Conservation (phyloP, 2,888 invertebrate species). For the Pecten maximus region DNA sequence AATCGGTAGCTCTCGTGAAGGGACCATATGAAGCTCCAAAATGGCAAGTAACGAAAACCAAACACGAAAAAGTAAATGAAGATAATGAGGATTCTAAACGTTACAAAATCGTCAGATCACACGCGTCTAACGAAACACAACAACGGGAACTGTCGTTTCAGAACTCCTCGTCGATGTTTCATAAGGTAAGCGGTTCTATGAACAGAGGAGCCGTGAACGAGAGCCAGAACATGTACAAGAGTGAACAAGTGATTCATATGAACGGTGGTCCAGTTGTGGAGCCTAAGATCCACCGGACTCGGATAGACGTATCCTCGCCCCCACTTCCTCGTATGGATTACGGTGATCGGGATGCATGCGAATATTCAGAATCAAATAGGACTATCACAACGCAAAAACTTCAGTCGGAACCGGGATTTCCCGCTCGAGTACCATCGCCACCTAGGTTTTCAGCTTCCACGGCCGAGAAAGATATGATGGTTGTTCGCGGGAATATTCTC, state of each 20-base stretch:
- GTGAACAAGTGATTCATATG: constrained; percentile 46
- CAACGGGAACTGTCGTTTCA: background rate
- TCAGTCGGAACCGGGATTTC: background rate
- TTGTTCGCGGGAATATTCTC: constrained; percentile 75
- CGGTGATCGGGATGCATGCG: background rate
- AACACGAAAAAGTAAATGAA: constrained; percentile 45
- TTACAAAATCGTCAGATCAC: constrained; percentile 62
- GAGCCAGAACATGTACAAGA: constrained; percentile 35
- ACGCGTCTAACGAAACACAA: constrained; percentile 56
- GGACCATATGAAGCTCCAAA: constrained; percentile 58
- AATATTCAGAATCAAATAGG: background rate
- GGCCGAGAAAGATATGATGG: constrained; percentile 66
- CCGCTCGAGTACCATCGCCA: background rate
- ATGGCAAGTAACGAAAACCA: constrained; percentile 57
- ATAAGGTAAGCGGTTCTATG: background rate
- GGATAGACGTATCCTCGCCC: background rate
- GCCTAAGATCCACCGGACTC: background rate
- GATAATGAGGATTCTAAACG: constrained; percentile 54
- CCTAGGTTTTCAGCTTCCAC: constrained; percentile 16
- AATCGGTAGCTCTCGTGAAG: constrained; percentile 65
- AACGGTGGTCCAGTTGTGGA: constrained; percentile 30
- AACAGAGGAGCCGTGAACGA: background rate
- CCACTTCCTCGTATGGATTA: background rate
- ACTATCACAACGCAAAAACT: background rate
- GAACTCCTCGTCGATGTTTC: constrained; percentile 5